Conservation (phyloP, 2,888 invertebrate species). For the Scaptodrosophila latifasciaeformis region DNA sequence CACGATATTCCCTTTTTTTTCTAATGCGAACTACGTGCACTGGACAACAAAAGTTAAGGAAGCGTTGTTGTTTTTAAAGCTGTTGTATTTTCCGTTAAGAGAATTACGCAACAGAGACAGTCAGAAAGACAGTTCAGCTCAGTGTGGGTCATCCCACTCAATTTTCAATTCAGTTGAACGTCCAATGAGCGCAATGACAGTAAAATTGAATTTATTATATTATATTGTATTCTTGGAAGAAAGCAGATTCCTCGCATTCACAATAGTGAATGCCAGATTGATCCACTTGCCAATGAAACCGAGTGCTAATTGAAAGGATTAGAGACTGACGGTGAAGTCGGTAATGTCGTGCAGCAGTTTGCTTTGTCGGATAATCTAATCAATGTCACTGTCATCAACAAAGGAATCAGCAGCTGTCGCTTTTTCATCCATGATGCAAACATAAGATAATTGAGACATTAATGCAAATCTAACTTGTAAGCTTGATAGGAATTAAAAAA, state of each 20-base stretch:
- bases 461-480: neutral
- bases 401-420: no score
- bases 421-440: no score
- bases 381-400: neutral
- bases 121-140: conserved; percentile 13
- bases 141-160: conserved; percentile 47
- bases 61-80: neutral
- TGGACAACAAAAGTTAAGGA: neutral
- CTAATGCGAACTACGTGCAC: conserved; percentile 2
- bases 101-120: no score
- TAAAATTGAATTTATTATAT: conserved; percentile 52
- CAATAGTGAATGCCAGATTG: conserved; percentile 40
- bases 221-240: no score
- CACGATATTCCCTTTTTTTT: neutral
- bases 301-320: conserved; percentile 54
- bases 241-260: no score
- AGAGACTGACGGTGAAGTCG: conserved; percentile 17
- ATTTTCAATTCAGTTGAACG: conserved; percentile 52
- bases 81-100: no score
- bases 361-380: neutral
- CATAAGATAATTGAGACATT: neutral
- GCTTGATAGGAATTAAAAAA: no score
- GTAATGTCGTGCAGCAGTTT: neutral
- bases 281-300: conserved; percentile 34
- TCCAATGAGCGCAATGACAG: conserved; percentile 39